Percentiles rank a stretch among this genome's conserved stretches.
phyloP scores from a whole-genome alignment of 2,888 invertebrate species.

The Dorcus hopei region DNA sequence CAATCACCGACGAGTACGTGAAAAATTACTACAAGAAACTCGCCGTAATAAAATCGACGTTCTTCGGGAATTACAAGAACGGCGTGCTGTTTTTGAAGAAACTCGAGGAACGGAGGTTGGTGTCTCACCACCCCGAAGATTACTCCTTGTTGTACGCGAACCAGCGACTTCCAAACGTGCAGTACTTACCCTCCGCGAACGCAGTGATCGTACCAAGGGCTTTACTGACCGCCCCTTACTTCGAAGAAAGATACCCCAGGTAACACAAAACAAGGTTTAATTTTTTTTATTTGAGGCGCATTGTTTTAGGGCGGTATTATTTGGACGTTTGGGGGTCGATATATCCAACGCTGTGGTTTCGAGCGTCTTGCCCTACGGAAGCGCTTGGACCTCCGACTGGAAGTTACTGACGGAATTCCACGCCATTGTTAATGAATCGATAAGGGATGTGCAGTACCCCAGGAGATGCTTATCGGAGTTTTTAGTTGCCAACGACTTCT shows the following conservation, averaged over 20 bases:
- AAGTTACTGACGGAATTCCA: slow-evolving; percentile 48
- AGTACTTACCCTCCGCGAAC: slow-evolving; percentile 49
- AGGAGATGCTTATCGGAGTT: slow-evolving; percentile 32
- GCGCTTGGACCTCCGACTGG: slow-evolving; percentile 44
- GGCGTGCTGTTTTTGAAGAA: slow-evolving; percentile 49
- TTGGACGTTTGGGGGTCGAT: slow-evolving; percentile 52
- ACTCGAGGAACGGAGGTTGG: slow-evolving; percentile 44
- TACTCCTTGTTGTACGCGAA: slow-evolving; percentile 28
- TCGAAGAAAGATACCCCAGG: slow-evolving; percentile 49
- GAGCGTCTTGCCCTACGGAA: slow-evolving; percentile 46
- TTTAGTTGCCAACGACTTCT: slow-evolving; percentile 30
- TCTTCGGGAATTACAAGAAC: slow-evolving; percentile 53
- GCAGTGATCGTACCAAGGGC: slow-evolving; percentile 51
- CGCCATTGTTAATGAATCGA: slow-evolving; percentile 43
- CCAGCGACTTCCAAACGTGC: slow-evolving; percentile 34
- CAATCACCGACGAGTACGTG: slow-evolving; percentile 40
- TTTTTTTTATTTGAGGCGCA: slow-evolving; percentile 2
- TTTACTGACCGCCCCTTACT: slow-evolving; percentile 46
- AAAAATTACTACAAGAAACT: slow-evolving; percentile 48
- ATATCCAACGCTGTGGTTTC: slow-evolving; percentile 50
- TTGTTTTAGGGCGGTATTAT: slow-evolving; percentile 49
- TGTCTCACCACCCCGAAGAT: slow-evolving; percentile 42
- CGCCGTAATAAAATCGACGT: slow-evolving; percentile 51
- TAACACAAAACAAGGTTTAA: slow-evolving; percentile 25
- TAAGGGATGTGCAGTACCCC: slow-evolving; percentile 24